phyloP scores from a whole-genome alignment of 2,888 invertebrate genomes.

The Platyscelio sp. region DNA sequence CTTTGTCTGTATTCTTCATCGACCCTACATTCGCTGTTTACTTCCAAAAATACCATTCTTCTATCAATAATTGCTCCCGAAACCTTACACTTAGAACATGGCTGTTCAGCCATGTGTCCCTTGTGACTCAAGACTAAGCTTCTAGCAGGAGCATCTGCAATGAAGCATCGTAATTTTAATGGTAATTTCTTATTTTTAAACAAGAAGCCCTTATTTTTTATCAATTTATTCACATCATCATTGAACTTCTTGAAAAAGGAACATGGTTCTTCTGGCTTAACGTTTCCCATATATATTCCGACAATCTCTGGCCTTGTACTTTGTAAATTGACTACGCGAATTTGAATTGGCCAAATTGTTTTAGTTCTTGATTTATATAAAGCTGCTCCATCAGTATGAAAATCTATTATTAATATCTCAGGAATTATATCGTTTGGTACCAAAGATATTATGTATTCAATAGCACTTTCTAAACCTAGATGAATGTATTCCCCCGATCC shows the following conservation, averaged over 20 bases:
- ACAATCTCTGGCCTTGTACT: slow-evolving; percentile 11
- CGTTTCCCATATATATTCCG: slow-evolving; percentile 21
- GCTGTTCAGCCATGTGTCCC: slow-evolving; percentile 24
- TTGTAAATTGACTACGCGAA: slow-evolving; percentile 19
- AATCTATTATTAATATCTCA: background rate
- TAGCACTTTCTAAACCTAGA: background rate
- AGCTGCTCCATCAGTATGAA: slow-evolving; percentile 24
- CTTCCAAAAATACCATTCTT: slow-evolving; percentile 12
- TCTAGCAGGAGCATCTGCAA: slow-evolving; percentile 46
- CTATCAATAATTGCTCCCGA: background rate
- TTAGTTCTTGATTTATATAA: background rate
- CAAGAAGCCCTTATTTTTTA: slow-evolving; percentile 12
- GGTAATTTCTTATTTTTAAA: slow-evolving; percentile 8
- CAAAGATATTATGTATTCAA: background rate
- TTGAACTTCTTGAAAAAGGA: slow-evolving; percentile 24
- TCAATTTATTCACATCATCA: slow-evolving; percentile 15
- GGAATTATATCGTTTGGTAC: background rate
- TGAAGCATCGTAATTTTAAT: slow-evolving; percentile 24
- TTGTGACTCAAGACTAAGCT: slow-evolving; percentile 44
- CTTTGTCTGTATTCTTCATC: slow-evolving; percentile 27
- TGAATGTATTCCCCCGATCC: slow-evolving; percentile 7
- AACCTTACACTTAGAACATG: slow-evolving; percentile 47
- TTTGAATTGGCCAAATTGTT: slow-evolving; percentile 31
- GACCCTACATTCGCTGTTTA: background rate
- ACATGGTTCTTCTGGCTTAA: slow-evolving; percentile 7